These are phyloP conservation scores for Eulemur mongoz DNA, from an alignment of 2,797 vertebrate genomes.

Conservation along the genomic window DNA sequence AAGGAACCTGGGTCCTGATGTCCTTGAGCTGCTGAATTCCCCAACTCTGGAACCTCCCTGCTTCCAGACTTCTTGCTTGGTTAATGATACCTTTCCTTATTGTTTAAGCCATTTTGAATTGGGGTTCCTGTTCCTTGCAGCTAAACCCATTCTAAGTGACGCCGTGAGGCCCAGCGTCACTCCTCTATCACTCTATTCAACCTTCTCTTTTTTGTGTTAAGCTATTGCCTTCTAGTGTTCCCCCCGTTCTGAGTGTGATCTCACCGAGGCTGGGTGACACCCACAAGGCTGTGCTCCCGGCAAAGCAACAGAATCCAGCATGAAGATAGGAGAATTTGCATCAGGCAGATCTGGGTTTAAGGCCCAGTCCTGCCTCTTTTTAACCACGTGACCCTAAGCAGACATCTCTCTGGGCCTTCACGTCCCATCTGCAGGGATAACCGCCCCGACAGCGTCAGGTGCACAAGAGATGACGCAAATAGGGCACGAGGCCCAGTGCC, in stretches of 20 bases:
- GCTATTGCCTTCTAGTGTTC: not conserved
- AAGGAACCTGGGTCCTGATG: not conserved
- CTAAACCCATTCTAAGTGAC: not conserved
- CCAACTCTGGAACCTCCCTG: not conserved
- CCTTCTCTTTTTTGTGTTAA: not conserved
- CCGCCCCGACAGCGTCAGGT: not conserved
- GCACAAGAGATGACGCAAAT: not conserved
- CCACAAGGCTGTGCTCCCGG: not conserved
- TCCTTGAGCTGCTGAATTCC: not conserved
- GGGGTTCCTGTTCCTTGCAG: not conserved
- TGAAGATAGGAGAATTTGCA: too few relatives aligned
- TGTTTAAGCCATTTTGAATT: not conserved
- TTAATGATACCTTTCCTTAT: not conserved
- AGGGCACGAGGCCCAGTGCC: too few relatives aligned
- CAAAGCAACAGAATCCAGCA: not conserved
- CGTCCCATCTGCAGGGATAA: not conserved
- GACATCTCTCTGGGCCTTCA: not conserved
- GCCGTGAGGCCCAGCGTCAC: not conserved
- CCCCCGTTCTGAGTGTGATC: not conserved
- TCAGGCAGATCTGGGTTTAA: not conserved
- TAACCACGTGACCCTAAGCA: too few relatives aligned
- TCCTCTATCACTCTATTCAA: not conserved
- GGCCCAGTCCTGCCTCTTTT: not conserved
- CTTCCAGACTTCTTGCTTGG: not conserved
- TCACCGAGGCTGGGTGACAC: not conserved